Evolutionary conservation across 2,797 vertebrate genomes (phyloP).

Genomic region (Pristis pectinata): DNA sequence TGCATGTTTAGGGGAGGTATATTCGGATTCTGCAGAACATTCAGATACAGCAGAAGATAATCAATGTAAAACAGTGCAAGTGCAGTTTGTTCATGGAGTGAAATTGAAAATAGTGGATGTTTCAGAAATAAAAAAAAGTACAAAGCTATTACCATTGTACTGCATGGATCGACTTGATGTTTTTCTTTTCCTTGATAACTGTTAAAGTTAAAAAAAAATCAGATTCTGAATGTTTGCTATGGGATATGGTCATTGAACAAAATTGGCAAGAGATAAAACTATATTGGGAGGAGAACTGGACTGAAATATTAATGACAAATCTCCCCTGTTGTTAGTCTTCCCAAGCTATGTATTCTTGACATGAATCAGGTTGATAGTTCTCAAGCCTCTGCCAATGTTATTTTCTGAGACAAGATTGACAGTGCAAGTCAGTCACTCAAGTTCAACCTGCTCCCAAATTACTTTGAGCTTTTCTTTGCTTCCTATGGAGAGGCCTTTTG

Average conservation of each 20-base stretch:
- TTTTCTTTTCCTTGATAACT: background rate
- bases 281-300: background rate
- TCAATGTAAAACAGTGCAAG: too few relatives aligned
- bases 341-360: background rate
- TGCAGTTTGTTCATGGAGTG: too few relatives aligned
- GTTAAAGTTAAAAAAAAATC: too few relatives aligned
- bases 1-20: background rate
- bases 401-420: background rate
- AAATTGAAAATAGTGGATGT: background rate
- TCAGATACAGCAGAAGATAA: background rate
- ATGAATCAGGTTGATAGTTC: background rate
- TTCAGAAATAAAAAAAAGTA: background rate
- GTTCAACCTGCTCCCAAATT: background rate
- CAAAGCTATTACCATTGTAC: background rate
- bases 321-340: background rate
- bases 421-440: background rate
- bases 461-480: too few relatives aligned
- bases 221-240: background rate
- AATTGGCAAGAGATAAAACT: background rate
- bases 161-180: background rate
- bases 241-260: background rate
- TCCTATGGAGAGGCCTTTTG: background rate
- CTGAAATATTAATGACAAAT: background rate
- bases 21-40: background rate
- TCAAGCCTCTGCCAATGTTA: background rate